These are phyloP conservation scores for Meiosimyza decipiens DNA, from an alignment of 2,888 invertebrate species.

Conservation along the genomic window DNA sequence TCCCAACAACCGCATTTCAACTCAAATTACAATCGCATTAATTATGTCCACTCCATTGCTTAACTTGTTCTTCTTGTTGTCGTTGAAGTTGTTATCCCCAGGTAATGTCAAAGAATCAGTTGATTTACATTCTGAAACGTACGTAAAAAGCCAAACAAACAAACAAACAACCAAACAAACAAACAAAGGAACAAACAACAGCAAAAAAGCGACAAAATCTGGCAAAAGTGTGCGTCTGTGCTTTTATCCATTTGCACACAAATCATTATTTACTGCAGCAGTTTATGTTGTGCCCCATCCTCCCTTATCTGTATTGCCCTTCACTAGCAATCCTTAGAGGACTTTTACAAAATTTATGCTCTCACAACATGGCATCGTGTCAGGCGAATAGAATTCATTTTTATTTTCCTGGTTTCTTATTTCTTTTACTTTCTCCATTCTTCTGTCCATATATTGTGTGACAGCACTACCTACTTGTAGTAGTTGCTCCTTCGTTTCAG, in stretches of 20 bases:
- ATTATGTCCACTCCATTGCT: conserved; percentile 17
- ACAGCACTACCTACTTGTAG: background rate
- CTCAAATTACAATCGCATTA: background rate
- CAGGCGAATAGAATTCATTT: conserved; percentile 17
- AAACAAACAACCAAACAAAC: too few relatives aligned
- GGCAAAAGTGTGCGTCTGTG: background rate
- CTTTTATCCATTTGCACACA: conserved; percentile 13
- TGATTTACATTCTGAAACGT: conserved; percentile 47
- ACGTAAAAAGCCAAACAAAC: conserved; percentile 54
- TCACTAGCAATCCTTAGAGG: background rate
- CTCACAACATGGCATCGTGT: background rate
- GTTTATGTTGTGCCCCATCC: background rate
- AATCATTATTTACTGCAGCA: conserved; percentile 27
- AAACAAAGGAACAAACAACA: conserved; percentile 39
- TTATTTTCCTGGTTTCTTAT: background rate
- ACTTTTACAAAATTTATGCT: conserved; percentile 19
- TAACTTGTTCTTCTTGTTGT: background rate
- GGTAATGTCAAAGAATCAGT: conserved; percentile 27
- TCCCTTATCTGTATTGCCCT: background rate
- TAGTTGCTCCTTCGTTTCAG: conserved; percentile 2
- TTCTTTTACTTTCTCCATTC: background rate
- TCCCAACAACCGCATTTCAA: too few relatives aligned
- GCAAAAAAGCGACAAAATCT: conserved; percentile 18
- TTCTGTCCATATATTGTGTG: background rate
- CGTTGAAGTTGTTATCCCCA: conserved; percentile 11